These are phyloP conservation scores for Coptodon rendalli DNA, from an alignment of 2,113 vertebrate species.

Conservation along the genomic window DNA sequence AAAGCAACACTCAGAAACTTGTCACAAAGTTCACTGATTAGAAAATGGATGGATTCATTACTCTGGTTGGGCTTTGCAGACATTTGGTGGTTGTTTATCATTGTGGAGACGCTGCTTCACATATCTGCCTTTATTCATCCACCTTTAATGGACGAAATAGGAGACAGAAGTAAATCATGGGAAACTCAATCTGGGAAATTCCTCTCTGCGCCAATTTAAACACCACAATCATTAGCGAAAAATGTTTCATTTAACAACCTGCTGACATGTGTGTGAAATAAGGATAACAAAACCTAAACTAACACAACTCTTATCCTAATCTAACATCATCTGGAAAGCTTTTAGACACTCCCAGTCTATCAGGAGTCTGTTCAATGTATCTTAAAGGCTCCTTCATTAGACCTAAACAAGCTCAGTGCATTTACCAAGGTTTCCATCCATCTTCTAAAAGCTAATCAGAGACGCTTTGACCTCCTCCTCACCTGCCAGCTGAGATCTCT, in stretches of 20 bases:
- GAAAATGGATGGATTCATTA: conserved; percentile 22
- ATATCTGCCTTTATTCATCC: background rate
- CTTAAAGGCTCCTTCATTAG: background rate
- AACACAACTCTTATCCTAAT: background rate
- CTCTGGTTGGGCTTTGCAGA: background rate
- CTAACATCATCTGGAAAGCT: background rate
- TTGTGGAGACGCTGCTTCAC: background rate
- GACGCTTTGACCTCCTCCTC: background rate
- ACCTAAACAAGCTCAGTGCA: background rate
- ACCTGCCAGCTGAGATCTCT: background rate
- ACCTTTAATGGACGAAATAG: background rate
- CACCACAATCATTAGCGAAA: background rate
- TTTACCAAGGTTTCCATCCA: background rate
- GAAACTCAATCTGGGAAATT: background rate
- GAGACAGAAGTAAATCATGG: background rate
- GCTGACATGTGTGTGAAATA: background rate
- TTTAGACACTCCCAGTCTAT: background rate
- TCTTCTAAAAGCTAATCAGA: background rate
- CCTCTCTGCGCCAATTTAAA: background rate
- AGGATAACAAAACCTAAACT: background rate
- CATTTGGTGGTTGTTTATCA: background rate
- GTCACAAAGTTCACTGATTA: conserved; percentile 26
- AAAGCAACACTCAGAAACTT: conserved; percentile 26
- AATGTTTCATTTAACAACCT: background rate
- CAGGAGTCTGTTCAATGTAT: background rate